Percentiles rank a stretch among this genome's conserved stretches.
phyloP scores from a whole-genome alignment of 92 coral and sea anemone species.

The Galaxea fascicularis region DNA sequence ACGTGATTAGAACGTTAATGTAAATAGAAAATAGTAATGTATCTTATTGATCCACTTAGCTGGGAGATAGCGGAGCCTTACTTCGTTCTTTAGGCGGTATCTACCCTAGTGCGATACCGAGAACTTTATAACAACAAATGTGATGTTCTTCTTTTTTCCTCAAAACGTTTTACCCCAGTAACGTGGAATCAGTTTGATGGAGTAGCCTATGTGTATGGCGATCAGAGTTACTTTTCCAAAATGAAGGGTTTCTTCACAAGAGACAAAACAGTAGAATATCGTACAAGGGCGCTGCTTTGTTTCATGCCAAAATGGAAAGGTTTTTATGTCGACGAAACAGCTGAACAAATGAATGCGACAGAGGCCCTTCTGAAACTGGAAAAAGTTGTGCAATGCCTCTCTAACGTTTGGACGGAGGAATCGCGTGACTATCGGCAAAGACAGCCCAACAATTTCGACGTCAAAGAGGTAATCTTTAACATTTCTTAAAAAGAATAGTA shows the following conservation, averaged over 20 bases:
- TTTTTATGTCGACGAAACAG: constrained; percentile 18
- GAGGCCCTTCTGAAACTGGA: constrained; percentile 51
- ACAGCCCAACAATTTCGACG: constrained; percentile 5
- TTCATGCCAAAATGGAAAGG: constrained; percentile 72
- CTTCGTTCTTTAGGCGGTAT: too few relatives aligned
- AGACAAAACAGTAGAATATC: constrained; percentile 10
- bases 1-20: too few relatives aligned
- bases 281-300: constrained; percentile 19
- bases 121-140: too few relatives aligned
- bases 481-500: too few relatives aligned
- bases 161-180: constrained; percentile 1
- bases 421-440: not conserved
- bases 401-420: constrained; percentile 17
- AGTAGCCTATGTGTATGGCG: constrained; percentile 37
- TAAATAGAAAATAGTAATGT: too few relatives aligned
- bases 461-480: constrained; percentile 16
- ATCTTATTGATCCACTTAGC: too few relatives aligned
- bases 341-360: constrained; percentile 45
- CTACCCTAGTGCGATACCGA: too few relatives aligned
- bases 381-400: not conserved
- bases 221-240: not conserved
- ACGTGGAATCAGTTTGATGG: constrained; percentile 69
- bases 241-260: not conserved
- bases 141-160: not conserved
- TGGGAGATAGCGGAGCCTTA: too few relatives aligned